Conservation (phyloP, 2,113 vertebrate species). For the Hypocryptadius cinnamomeus region DNA sequence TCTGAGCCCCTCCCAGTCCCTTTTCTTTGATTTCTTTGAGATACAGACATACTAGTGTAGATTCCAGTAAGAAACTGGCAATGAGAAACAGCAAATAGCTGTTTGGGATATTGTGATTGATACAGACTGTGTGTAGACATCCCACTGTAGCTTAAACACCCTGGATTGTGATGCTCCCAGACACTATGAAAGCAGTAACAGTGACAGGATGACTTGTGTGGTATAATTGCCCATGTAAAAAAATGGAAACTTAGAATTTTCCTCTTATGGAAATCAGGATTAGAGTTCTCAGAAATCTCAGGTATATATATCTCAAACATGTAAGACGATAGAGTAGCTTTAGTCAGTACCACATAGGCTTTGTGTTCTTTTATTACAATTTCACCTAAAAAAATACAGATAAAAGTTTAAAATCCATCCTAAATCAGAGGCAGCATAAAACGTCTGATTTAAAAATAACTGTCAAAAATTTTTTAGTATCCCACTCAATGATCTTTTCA, state of each 20-base stretch:
- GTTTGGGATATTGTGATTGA: too few relatives aligned
- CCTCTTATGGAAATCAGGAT: not conserved
- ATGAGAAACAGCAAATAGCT: not conserved
- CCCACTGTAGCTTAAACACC: not conserved
- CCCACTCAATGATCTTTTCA: not conserved
- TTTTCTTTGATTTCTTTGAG: not conserved
- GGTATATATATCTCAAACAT: not conserved
- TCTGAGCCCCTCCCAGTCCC: not conserved
- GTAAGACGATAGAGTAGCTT: not conserved
- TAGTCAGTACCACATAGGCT: not conserved
- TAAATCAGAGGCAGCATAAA: not conserved
- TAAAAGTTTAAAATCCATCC: not conserved
- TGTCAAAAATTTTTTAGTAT: not conserved
- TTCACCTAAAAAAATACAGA: not conserved
- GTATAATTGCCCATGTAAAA: not conserved
- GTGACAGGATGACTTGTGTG: not conserved
- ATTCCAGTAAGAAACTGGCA: not conserved
- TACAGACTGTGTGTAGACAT: not conserved
- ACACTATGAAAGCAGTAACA: not conserved
- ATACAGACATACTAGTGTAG: not conserved
- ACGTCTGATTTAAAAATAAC: not conserved
- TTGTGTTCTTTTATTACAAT: not conserved
- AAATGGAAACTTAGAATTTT: not conserved
- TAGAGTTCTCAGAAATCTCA: not conserved
- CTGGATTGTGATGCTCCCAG: not conserved